phyloP scores from a whole-genome alignment of 2,797 vertebrate genomes.

The Etheostoma perlongum region DNA sequence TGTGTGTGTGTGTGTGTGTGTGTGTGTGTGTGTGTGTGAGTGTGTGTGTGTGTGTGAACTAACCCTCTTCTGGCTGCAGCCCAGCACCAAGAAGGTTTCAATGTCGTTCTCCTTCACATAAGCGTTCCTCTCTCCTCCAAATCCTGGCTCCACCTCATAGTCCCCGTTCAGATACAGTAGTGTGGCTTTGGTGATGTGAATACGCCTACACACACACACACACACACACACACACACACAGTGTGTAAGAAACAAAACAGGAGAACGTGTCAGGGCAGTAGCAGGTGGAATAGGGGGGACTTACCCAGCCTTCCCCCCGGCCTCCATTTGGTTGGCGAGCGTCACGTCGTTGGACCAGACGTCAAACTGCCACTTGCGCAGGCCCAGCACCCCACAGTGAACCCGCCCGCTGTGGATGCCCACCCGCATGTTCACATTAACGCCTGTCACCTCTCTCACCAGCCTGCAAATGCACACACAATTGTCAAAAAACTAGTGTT shows the following conservation, averaged over 20 bases:
- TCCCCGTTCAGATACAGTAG: conserved; percentile 94
- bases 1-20: conserved; percentile 31
- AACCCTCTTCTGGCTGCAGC: conserved; percentile 96
- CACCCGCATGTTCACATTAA: conserved; percentile 98
- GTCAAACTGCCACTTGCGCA: conserved; percentile 98
- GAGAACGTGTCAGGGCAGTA: neutral
- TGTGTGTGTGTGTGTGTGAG: conserved; percentile 20
- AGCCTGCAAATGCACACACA: conserved; percentile 82
- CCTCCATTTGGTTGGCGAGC: conserved; percentile 97
- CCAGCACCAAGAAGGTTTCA: conserved; percentile 95
- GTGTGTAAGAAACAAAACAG: conserved; percentile 14
- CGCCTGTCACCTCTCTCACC: conserved; percentile 96
- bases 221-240: neutral
- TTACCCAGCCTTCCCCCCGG: conserved; percentile 94
- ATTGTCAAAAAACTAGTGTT: conserved; percentile 29
- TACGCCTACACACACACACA: conserved; percentile 83
- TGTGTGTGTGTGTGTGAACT: conserved; percentile 54
- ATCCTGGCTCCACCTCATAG: conserved; percentile 94
- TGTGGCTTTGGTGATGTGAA: conserved; percentile 96
- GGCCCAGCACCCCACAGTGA: conserved; percentile 95
- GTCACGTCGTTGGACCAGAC: conserved; percentile 99
- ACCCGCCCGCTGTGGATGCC: conserved; percentile 97
- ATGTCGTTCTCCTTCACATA: conserved; percentile 96
- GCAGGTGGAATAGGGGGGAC: conserved; percentile 35
- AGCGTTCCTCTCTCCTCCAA: conserved; percentile 92